Conservation (phyloP, 2,113 vertebrate genomes). For the Scomber colias region DNA sequence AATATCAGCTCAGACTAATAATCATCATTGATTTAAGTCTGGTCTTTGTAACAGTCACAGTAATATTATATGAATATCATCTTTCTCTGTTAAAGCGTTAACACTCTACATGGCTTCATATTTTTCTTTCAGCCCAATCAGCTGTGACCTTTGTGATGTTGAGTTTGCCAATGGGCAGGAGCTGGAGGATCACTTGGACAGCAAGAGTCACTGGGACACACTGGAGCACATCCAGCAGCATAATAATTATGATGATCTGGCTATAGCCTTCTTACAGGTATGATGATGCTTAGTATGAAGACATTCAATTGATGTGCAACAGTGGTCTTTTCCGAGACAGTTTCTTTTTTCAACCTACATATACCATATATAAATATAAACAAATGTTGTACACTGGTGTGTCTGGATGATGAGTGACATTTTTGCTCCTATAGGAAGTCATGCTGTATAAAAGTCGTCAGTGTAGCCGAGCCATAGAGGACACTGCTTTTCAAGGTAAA, state of each 20-base stretch:
- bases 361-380: not conserved
- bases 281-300: not conserved
- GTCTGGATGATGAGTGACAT: not conserved
- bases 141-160: conserved; percentile 75
- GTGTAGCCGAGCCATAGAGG: conserved; percentile 60
- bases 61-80: not conserved
- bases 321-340: not conserved
- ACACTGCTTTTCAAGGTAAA: conserved; percentile 61
- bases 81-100: not conserved
- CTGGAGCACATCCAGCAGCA: conserved; percentile 76
- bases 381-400: not conserved
- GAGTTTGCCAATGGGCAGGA: conserved; percentile 63
- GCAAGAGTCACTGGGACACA: conserved; percentile 75
- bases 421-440: conserved; percentile 58
- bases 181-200: conserved; percentile 74
- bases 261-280: conserved; percentile 78
- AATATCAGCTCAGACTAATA: too few species aligned
- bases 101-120: not conserved
- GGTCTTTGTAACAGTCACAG: not conserved
- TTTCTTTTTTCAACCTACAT: not conserved
- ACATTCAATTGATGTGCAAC: not conserved
- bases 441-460: conserved; percentile 68
- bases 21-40: too few species aligned
- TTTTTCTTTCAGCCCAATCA: conserved; percentile 47
- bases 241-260: conserved; percentile 72